Evolutionary conservation across 2,113 vertebrate genomes (phyloP), one percentile per base, ranked within the genome.

Genomic region (Oryzias melastigma): DNA sequence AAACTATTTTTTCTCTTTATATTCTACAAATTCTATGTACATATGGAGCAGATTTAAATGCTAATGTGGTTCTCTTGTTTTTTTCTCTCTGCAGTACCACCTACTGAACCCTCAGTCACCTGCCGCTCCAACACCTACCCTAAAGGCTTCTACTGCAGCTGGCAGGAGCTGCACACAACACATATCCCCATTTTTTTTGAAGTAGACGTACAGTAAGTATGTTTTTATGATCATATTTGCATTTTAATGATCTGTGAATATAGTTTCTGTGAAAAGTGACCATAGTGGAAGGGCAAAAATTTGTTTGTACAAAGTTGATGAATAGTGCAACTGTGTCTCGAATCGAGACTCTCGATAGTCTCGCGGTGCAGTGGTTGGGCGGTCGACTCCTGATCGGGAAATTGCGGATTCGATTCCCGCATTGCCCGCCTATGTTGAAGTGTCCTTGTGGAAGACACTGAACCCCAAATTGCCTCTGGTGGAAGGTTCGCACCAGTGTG

Each of bases 91-190:
- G 41, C 76, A 98, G 95, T 84, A 24, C 90, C 94, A 0, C 97
- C 97, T 0, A 89, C 85, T 69, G 94, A 96, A 65, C 95, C 95
- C 1, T 75, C 88, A 43, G 88, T 98, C 89, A 94, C 91, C 75
- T 98, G 96, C 80, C 91, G 96, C 19, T 98, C 97, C 85, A 98
- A 98, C 91, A 95, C 95, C 51, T 99, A 98, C 72, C 96, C 97
- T 0, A 96, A 95, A 62, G 94, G 95, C 63, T 99, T 99, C 93
- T 99, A 99, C 92, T 99, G 97, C 93, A 97, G 91, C 85, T 99
- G 97, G 97, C 95, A 98, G 66, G 91, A 95, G 70, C 88, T 89
- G 22, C 88, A 90, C 55, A 90, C 94, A 0, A 96, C 96, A 3
- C 94, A 92, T 90, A 94, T 99, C 83, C 95, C 95, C 71, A 98